phyloP scores from a whole-genome alignment of 2,797 vertebrate species.

The Onychomys leucogaster region DNA sequence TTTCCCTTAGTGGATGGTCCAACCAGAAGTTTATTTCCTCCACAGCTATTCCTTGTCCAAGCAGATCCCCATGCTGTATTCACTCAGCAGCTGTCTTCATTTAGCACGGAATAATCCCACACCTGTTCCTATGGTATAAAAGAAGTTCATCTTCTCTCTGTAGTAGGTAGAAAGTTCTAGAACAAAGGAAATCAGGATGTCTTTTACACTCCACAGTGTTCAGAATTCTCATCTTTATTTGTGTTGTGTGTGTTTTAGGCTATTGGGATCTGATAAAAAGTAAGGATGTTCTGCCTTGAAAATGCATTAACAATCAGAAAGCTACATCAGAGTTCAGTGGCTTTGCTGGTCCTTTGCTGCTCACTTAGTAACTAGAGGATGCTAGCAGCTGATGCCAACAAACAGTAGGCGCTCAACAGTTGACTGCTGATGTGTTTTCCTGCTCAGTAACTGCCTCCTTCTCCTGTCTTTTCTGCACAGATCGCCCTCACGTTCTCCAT shows the following conservation, averaged over 20 bases:
- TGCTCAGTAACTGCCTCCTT: neutral
- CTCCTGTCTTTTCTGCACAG: conserved; percentile 85
- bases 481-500: conserved; percentile 95
- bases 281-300: neutral
- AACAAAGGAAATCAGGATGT: neutral
- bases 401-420: neutral
- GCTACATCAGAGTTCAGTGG: neutral
- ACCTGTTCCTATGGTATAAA: neutral
- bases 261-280: neutral
- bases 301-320: neutral
- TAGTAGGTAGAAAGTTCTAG: neutral
- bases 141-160: neutral
- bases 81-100: neutral
- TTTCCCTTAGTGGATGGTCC: neutral
- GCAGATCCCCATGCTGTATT: too few relatives aligned
- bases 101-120: neutral
- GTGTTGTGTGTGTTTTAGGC: neutral
- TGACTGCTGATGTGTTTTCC: neutral
- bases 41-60: neutral
- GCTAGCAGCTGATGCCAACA: rapidly evolving
- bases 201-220: rapidly evolving
- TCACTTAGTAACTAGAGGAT: neutral
- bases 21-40: neutral
- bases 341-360: too few relatives aligned
- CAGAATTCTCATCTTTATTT: neutral